phyloP scores from a whole-genome alignment of 2,888 invertebrate species.

The Metallyticus violacea region DNA sequence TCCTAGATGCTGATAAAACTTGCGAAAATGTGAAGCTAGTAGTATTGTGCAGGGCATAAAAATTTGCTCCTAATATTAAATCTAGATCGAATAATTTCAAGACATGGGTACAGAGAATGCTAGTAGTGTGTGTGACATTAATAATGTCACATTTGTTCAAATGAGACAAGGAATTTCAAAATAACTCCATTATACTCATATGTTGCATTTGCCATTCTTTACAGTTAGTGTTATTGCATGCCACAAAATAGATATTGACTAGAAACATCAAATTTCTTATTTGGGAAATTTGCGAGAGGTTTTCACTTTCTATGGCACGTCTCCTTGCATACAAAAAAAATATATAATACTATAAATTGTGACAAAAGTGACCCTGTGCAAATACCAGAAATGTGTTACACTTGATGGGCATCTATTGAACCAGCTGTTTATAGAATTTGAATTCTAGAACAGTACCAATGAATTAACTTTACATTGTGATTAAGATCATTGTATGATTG shows the following conservation, averaged over 20 bases:
- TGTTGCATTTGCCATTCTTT: slow-evolving; percentile 3
- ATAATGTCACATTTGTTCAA: not conserved
- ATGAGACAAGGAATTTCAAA: not conserved
- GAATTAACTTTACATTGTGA: not conserved
- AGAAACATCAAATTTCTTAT: too few relatives aligned
- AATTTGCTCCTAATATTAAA: not conserved
- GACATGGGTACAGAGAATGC: not conserved
- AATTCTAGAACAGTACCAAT: not conserved
- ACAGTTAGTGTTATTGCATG: not conserved
- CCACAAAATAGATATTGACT: not conserved
- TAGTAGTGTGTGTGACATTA: not conserved
- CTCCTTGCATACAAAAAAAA: not conserved
- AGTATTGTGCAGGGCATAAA: not conserved
- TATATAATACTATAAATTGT: not conserved
- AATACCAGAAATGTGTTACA: not conserved
- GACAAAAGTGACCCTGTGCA: not conserved
- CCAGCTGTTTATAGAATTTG: not conserved
- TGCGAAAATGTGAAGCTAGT: not conserved
- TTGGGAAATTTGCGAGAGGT: not conserved
- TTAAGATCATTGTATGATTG: too few relatives aligned
- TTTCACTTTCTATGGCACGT: not conserved
- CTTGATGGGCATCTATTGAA: not conserved
- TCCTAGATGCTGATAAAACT: not conserved
- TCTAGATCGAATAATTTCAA: not conserved
- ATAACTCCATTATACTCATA: not conserved